Evolutionary conservation across 1,140 invertebrate genomes (phyloP).

Genomic region (Ctenoplectra terminalis): DNA sequence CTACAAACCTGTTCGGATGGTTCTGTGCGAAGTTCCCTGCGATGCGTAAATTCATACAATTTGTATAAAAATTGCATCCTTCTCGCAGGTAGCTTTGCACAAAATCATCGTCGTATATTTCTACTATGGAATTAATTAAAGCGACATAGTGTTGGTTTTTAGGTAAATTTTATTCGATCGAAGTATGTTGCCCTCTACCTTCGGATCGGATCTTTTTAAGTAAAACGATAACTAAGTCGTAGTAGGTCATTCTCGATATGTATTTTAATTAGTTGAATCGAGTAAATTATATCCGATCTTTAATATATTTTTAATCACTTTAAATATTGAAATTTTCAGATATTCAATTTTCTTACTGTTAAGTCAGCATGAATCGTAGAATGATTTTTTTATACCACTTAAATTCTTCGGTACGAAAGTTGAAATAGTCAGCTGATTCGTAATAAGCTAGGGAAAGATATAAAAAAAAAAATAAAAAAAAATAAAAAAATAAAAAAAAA

Average conservation of each 20-base stretch:
- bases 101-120: too few relatives aligned
- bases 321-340: not conserved
- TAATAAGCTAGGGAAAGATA: conserved; percentile 16
- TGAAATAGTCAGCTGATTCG: conserved; percentile 6
- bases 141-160: too few relatives aligned
- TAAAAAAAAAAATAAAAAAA: too few relatives aligned
- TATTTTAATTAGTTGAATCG: not conserved
- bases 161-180: conserved; percentile 4
- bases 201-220: not conserved
- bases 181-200: not conserved
- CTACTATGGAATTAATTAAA: too few relatives aligned
- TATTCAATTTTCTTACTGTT: not conserved
- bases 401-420: not conserved
- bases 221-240: not conserved
- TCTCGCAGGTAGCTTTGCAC: too few relatives aligned
- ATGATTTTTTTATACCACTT: not conserved
- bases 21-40: too few relatives aligned
- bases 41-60: too few relatives aligned
- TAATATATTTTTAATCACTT: not conserved
- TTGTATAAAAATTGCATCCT: too few relatives aligned
- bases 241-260: not conserved
- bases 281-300: not conserved
- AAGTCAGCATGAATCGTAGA: not conserved
- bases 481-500: too few relatives aligned
- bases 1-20: too few relatives aligned